Conservation (phyloP, 2,888 invertebrate genomes). For the Cryptops parisi region DNA sequence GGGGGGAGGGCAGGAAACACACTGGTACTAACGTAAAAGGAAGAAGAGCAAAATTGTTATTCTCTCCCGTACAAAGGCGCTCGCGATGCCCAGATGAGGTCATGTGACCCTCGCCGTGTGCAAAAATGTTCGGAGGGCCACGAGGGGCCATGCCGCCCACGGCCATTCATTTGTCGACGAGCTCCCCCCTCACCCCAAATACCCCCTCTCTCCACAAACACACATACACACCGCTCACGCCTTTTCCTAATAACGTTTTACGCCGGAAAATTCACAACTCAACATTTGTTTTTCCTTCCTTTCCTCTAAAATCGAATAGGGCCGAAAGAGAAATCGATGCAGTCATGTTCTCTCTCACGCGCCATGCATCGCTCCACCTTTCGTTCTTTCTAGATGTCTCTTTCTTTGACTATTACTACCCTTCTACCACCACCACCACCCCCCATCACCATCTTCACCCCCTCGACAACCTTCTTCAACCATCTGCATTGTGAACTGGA, state of each 20-base stretch:
- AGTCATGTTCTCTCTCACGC: not conserved
- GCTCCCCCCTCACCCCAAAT: not conserved
- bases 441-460: no score
- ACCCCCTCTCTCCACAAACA: not conserved
- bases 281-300: not conserved
- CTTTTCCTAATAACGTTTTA: not conserved
- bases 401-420: no score
- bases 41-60: not conserved
- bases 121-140: not conserved
- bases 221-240: not conserved
- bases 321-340: not conserved
- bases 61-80: not conserved
- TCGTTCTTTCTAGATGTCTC: not conserved
- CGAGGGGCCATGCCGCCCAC: not conserved
- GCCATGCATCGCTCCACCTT: not conserved
- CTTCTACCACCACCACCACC: no score
- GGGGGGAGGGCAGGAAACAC: no score
- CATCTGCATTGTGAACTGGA: no score
- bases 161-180: not conserved
- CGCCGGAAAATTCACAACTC: not conserved
- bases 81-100: not conserved
- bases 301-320: not conserved
- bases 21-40: no score
- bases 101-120: not conserved
- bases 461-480: no score